Base-by-base conservation (phyloP, 1,140 invertebrate genomes). In the Catajapyx aquilonaris region DNA sequence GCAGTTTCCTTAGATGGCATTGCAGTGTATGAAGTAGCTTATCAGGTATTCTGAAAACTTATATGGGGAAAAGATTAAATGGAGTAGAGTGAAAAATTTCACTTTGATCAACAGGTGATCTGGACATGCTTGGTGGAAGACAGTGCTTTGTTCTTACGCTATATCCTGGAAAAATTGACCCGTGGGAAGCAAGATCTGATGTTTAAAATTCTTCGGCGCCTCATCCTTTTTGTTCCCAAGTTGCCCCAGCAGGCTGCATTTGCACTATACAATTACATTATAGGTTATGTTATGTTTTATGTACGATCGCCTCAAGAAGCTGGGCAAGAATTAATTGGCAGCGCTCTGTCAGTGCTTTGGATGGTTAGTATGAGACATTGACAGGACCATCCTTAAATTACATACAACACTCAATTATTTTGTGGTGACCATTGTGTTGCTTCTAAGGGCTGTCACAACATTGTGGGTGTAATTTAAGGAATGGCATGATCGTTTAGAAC, bases 241-340 rank as follows among this genome's bases (percentile, higher is more conserved):
- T 55, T 98, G 22, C 94, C 94, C 0, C 85, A 94, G 43, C 93
- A 99, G 58, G 91, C 93, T 4, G 94, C 94, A 1, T 96, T 95
- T 59, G 83, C 87, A n/a, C 56, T 99, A 0, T 95, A 97, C 55
- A 99, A 99, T 65, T 97, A 97, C 47, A 80, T 99, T 42, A 95
- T 98, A 50, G 95, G 95, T 13, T 98, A 95, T 52, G 81, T 98
- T 1, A 98, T 99, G 93, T 97, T 95, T 60, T 96, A 97, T 52
- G 90, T 96, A 1, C 60, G 95, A 36, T 78, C 86, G 7, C 86
- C 91, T 0, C 84, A 90, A 50, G 90, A 96, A 52, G 79, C 84
- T 21, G 84, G 85, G 2, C 85, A 94, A 49, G 81, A 86, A 51
- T 69, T 86, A 15, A 91, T 98, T 39, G 86, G 84, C 20, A 80